Evolutionary conservation across 2,888 invertebrate genomes (phyloP), one percentile per base, ranked within the genome.

Genomic region (Phortica magna): DNA sequence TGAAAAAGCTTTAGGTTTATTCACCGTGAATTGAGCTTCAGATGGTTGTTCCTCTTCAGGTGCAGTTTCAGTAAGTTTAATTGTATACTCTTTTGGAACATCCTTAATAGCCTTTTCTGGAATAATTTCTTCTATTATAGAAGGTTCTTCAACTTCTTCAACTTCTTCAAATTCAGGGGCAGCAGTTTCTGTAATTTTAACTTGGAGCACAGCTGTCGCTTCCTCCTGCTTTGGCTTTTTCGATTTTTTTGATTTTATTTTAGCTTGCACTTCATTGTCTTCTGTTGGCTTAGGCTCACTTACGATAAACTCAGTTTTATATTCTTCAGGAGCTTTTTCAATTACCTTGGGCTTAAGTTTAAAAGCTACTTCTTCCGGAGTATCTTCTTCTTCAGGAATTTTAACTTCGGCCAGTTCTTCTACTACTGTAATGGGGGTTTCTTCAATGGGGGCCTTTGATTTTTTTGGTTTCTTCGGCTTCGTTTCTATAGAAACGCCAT

Each of bases 171-270:
- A 64, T 39, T 67, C 77, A 0, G 78, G 78, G 6, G 77, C 71
- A 43, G 83, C 82, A 43, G 82, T 79, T 43, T 90, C 90, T n/a
- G 85, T 79, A 48, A 91, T 81, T 76, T 84, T 88, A 2, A 90
- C 84, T 74, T 89, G 83, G 7, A 89, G 83, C 41, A 82, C 78
- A 55, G 83, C 83, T 2, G 74, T 82, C 67, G 87, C 89, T 59
- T 84, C 88, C 6, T 82, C 76, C 59, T 81, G 81, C 77, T 87
- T 83, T 3, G 87, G 84, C 72, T 89, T 90, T 73, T 89, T 90
- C 4, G 82, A 70, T 76, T 90, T 90, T 82, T 83, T 82, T 3
- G 90, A 87, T 73, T 86, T 89, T 7, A 90, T 75, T 76, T 85
- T 76, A 57, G 86, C 80, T 83, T 88, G 86, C 78, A 88, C 84